phyloP scores from a whole-genome alignment of 2,797 vertebrate species.

The Siniperca obscura region DNA sequence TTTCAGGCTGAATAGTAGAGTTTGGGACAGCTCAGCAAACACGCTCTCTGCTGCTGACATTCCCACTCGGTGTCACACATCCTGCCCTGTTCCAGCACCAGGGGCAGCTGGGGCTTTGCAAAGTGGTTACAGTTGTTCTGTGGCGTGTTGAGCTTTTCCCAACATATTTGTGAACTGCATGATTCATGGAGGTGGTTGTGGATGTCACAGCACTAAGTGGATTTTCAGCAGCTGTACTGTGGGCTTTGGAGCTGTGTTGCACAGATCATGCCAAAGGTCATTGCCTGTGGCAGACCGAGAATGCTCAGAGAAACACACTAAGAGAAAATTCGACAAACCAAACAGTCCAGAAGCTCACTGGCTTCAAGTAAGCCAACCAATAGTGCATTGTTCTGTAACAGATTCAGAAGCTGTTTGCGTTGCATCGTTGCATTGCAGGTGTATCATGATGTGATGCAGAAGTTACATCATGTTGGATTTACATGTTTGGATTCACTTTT shows the following conservation, averaged over 20 bases:
- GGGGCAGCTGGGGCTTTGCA: conserved; percentile 32
- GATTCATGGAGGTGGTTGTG: conserved; percentile 59
- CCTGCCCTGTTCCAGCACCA: conserved; percentile 22
- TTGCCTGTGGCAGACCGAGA: conserved; percentile 8
- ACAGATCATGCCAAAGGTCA: conserved; percentile 46
- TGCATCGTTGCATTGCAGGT: conserved; percentile 34
- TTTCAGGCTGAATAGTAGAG: conserved; percentile 48
- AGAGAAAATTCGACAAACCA: conserved; percentile 48
- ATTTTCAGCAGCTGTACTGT: conserved; percentile 31
- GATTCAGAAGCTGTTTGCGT: conserved; percentile 13
- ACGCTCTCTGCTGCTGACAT: conserved; percentile 28
- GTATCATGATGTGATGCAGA: conserved; percentile 23
- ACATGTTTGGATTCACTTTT: conserved; percentile 7
- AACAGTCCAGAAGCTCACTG: conserved; percentile 28
- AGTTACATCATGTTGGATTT: conserved; percentile 21
- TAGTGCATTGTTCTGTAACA: conserved; percentile 19
- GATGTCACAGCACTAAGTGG: conserved; percentile 20
- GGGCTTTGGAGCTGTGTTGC: conserved; percentile 25
- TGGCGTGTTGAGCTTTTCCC: conserved; percentile 16
- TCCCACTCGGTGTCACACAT: conserved; percentile 44
- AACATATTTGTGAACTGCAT: conserved; percentile 46
- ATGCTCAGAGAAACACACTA: conserved; percentile 5
- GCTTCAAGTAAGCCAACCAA: conserved; percentile 14
- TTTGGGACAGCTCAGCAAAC: conserved; percentile 56
- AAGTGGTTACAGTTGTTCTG: conserved; percentile 51